Base-by-base conservation (phyloP, 2,888 invertebrate species). In the Syritta pipiens region DNA sequence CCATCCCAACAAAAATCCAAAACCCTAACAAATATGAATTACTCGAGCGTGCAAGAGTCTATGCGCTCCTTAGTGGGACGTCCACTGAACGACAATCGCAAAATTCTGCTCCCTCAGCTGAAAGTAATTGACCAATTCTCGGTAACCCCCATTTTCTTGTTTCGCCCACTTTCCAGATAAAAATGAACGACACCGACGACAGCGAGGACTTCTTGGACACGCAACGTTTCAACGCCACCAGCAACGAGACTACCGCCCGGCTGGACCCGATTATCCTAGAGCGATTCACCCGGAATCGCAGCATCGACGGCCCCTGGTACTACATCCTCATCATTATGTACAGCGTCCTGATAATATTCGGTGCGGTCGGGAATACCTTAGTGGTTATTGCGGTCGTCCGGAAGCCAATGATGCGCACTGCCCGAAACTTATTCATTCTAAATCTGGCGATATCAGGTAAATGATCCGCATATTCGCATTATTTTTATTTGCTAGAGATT, bases 361-460 rank as follows among this genome's bases (percentile, higher is more conserved):
- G 97, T 32, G 93, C 95, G 1, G 90, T 94, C 59, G 97, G 97
- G 44, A 97, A 97, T 89, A 93, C 93, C 6, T 90, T 97, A 46
- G 97, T 97, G 83, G 96, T 97, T 81, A 89, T 92, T 77, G 92
- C 92, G 82, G 92, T 97, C 55, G 92, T 95, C 9, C 90, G 95
- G 75, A 97, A 97, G 86, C 93, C 96, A 12, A 92, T 93, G 60
- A 97, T 97, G 97, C 90, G 97, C 35, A 97, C 96, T 9, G 95
- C 96, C 0, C 85, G 97, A n/a, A 96, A 97, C 89, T 94, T 97
- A 89, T 96, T 97, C 89, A 97, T 97, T 84, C 93, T 95, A 53
- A 97, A 97, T 89, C 89, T 97, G 84, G 97, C 97, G 1, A 92
- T 95, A 19, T 94, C 94, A 75, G 89, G 89, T 89, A 83, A 85